Evolutionary conservation across 2,797 vertebrate species (phyloP).

Genomic region (Falco peregrinus): DNA sequence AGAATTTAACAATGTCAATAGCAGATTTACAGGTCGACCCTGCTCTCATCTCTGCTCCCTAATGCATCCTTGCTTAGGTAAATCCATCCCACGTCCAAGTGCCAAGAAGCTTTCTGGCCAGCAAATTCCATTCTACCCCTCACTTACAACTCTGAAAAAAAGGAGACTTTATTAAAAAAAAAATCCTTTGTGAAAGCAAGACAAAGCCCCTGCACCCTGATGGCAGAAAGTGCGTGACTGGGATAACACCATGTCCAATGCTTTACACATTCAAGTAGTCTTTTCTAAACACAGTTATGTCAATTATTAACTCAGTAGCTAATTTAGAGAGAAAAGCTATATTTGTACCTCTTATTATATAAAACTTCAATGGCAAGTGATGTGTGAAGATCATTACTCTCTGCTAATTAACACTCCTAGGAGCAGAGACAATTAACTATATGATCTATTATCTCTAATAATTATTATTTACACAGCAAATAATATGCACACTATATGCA

Average conservation of each 20-base stretch:
- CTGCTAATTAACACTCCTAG: constrained; percentile 20
- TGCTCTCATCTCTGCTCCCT: background rate
- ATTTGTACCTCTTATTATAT: background rate
- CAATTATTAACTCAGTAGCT: background rate
- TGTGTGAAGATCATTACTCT: constrained; percentile 7
- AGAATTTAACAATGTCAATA: rapidly evolving
- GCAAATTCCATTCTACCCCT: background rate
- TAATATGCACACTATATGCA: background rate
- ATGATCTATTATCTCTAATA: background rate
- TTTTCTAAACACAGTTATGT: background rate
- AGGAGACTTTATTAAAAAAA: background rate
- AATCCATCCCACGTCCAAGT: background rate
- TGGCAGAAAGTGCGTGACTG: rapidly evolving
- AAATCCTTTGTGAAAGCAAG: background rate
- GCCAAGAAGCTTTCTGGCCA: background rate
- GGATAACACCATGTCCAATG: background rate
- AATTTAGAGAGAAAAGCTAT: background rate
- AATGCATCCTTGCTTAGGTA: background rate
- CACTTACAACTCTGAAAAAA: background rate
- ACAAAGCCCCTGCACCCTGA: background rate
- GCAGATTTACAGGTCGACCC: background rate
- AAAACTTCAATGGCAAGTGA: background rate
- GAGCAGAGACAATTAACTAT: background rate
- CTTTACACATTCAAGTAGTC: background rate
- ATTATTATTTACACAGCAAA: constrained; percentile 37